Conservation (phyloP, 2,113 vertebrate genomes). For the Taurulus bubalis region DNA sequence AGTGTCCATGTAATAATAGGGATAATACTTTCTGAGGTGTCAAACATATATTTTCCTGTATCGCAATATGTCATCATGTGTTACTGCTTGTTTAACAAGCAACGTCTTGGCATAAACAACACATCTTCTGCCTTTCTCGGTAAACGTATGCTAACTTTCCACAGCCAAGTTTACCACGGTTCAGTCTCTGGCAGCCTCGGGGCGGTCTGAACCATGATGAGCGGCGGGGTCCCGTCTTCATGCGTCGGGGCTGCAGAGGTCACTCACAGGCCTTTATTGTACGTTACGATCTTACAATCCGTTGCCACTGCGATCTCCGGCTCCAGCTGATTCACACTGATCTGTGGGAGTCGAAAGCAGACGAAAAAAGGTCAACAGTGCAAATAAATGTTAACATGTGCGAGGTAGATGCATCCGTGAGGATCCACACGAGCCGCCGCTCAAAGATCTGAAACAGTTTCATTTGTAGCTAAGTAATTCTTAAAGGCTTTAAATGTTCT, state of each 20-base stretch:
- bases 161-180: slow-evolving; percentile 26
- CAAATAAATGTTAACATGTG: background rate
- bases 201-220: background rate
- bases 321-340: slow-evolving; percentile 88
- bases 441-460: slow-evolving; percentile 37
- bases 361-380: slow-evolving; percentile 14
- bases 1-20: background rate
- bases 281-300: slow-evolving; percentile 86
- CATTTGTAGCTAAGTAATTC: slow-evolving; percentile 56
- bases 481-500: slow-evolving; percentile 61
- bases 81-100: slow-evolving; percentile 1
- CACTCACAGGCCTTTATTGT: slow-evolving; percentile 93
- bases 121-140: background rate
- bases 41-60: background rate
- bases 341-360: slow-evolving; percentile 80
- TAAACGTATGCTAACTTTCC: slow-evolving; percentile 35
- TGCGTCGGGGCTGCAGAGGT: background rate
- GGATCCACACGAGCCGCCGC: background rate
- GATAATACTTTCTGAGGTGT: background rate
- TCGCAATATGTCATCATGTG: slow-evolving; percentile 12
- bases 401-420: background rate
- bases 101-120: background rate
- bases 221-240: background rate
- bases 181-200: slow-evolving; percentile 6
- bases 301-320: slow-evolving; percentile 90